Evolutionary conservation across 2,113 vertebrate species (phyloP).

Genomic region (Thunnus maccoyii): DNA sequence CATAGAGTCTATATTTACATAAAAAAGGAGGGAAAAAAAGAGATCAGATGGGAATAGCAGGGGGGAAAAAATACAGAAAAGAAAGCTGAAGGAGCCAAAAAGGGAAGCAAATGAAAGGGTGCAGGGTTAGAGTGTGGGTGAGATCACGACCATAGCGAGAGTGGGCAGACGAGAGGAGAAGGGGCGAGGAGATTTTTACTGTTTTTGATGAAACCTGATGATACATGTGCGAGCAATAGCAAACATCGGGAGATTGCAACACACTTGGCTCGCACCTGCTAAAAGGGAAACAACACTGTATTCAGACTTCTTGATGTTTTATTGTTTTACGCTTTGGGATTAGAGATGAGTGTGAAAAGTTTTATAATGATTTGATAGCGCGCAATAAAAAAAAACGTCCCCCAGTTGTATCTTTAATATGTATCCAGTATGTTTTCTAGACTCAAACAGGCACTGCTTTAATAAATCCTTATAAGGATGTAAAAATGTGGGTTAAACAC

Average conservation of each 20-base stretch:
- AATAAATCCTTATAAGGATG: constrained; percentile 33
- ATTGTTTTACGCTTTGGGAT: neutral
- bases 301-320: neutral
- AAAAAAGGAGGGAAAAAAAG: too few relatives aligned
- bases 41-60: neutral
- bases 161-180: too few relatives aligned
- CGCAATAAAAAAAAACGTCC: too few relatives aligned
- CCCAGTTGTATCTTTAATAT: neutral
- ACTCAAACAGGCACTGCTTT: neutral
- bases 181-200: neutral
- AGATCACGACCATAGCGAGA: neutral
- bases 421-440: neutral
- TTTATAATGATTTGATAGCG: neutral
- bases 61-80: neutral
- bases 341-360: neutral
- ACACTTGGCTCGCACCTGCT: neutral
- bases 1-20: too few relatives aligned
- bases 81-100: neutral
- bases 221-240: neutral
- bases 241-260: neutral
- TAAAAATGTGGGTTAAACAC: constrained; percentile 2
- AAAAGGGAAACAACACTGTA: neutral
- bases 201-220: neutral
- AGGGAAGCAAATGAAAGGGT: neutral
- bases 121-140: neutral